Evolutionary conservation across 2,888 invertebrate genomes (phyloP).

Genomic region (Neoitamus cyanurus): DNA sequence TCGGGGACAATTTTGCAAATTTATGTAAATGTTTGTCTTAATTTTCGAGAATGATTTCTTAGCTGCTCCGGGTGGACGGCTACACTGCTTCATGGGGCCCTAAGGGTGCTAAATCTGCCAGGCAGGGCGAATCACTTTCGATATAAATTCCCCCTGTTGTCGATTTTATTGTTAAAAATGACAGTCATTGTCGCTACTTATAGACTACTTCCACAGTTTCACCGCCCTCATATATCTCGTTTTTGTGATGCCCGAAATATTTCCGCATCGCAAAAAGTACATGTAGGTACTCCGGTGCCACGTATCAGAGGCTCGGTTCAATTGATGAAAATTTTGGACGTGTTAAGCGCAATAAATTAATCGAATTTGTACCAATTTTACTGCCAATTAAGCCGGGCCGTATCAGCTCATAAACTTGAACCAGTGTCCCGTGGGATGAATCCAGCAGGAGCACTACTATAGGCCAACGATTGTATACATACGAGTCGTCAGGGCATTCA

Average conservation of each 20-base stretch:
- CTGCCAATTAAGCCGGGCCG: constrained; percentile 46
- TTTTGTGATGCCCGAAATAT: neutral
- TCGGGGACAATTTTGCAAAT: constrained; percentile 29
- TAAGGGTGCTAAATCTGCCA: neutral
- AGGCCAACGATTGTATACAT: neutral
- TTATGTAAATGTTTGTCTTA: constrained; percentile 31
- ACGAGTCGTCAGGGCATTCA: neutral
- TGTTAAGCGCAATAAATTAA: constrained; percentile 43
- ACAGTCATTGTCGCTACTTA: neutral
- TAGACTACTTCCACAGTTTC: neutral
- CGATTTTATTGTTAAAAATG: constrained; percentile 5
- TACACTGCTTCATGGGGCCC: neutral
- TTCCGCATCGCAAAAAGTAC: neutral
- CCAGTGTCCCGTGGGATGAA: neutral
- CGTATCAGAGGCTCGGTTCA: neutral
- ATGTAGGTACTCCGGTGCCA: neutral
- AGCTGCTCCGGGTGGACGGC: neutral
- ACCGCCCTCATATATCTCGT: neutral
- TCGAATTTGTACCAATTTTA: constrained; percentile 49
- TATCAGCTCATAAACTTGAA: constrained; percentile 28
- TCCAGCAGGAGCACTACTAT: neutral
- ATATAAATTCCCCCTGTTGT: neutral
- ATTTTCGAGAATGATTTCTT: constrained; percentile 11
- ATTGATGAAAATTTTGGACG: constrained; percentile 6
- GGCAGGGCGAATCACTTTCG: neutral